These are phyloP conservation scores for Holothuria scabra DNA, from an alignment of 53 echinoderm and acorn worm species.

Conservation along the genomic window DNA sequence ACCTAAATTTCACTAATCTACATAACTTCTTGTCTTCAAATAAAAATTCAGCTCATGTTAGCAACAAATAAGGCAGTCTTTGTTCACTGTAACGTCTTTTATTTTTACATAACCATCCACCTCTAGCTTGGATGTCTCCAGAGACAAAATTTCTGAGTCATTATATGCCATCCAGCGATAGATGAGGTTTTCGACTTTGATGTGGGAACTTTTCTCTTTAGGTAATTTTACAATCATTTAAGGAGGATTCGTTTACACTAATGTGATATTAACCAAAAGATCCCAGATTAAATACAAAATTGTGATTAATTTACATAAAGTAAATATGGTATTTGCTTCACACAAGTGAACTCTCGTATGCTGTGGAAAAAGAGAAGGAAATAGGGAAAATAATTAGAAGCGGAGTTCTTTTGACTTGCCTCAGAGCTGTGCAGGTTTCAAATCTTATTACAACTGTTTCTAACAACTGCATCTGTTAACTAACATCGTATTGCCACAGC, in stretches of 20 bases:
- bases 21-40: too few species aligned
- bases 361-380: neutral
- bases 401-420: neutral
- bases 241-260: neutral
- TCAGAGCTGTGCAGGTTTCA: neutral
- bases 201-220: constrained; percentile 10
- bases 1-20: too few species aligned
- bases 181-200: neutral
- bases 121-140: constrained; percentile 17
- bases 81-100: too few species aligned
- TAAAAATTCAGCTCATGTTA: too few species aligned
- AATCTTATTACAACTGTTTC: too few species aligned
- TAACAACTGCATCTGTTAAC: too few species aligned
- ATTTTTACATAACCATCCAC: neutral
- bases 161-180: neutral
- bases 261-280: too few species aligned
- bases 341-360: neutral
- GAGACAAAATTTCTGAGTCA: neutral
- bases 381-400: neutral
- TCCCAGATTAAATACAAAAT: too few species aligned
- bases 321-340: too few species aligned
- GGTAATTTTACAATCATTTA: neutral
- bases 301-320: too few species aligned
- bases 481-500: too few species aligned
- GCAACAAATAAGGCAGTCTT: too few species aligned